Conservation (phyloP, 2,113 vertebrate species). For the Hipposideros armiger region DNA sequence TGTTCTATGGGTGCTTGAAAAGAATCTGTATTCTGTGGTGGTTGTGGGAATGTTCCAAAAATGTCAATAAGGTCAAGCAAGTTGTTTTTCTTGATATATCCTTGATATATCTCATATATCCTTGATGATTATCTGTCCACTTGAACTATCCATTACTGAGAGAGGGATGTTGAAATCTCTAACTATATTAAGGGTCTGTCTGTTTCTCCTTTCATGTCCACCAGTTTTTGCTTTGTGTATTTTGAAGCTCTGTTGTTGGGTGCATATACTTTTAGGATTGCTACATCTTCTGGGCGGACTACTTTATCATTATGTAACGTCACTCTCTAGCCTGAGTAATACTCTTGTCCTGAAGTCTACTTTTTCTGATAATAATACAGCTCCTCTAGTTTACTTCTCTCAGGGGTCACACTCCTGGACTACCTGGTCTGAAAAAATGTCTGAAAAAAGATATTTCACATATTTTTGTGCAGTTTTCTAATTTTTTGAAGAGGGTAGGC, state of each 20-base stretch:
- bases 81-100: not conserved
- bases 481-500: not conserved
- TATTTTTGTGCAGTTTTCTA: slow-evolving; percentile 22
- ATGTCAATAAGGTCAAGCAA: not conserved
- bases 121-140: not conserved
- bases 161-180: not conserved
- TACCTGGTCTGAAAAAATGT: not conserved
- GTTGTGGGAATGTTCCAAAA: not conserved
- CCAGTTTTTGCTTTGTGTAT: not conserved
- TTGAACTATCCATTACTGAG: not conserved
- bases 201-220: slow-evolving; percentile 14
- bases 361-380: not conserved
- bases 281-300: not conserved
- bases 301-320: not conserved
- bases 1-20: not conserved
- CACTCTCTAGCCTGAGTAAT: not conserved
- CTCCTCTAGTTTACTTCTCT: not conserved
- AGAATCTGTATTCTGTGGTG: not conserved
- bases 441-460: not conserved
- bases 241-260: not conserved
- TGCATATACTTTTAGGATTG: not conserved
- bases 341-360: not conserved
- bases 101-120: no score
- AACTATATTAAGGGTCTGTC: not conserved
- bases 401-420: not conserved